These are phyloP conservation scores for Germaria angustata DNA, from an alignment of 2,888 invertebrate species.

Conservation along the genomic window DNA sequence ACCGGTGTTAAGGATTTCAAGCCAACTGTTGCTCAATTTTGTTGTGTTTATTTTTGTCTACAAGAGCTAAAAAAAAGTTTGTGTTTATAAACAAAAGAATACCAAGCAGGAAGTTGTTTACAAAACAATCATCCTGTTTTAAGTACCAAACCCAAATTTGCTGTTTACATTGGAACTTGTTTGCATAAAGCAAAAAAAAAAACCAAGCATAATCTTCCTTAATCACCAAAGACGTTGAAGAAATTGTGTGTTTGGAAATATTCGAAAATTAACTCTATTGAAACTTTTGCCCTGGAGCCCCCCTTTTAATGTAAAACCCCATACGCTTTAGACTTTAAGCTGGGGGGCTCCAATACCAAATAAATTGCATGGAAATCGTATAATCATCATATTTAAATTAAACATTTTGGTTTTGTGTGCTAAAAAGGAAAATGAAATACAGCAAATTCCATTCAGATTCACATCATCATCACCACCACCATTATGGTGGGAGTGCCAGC, in stretches of 20 bases:
- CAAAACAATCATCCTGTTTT: constrained; percentile 44
- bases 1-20: constrained; percentile 22
- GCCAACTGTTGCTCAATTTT: constrained; percentile 43
- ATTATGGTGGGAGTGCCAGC: constrained; percentile 63
- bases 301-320: constrained; percentile 30
- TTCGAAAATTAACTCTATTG: constrained; percentile 26
- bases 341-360: constrained; percentile 54
- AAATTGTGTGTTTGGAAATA: not conserved
- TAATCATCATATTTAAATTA: constrained; percentile 15
- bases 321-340: constrained; percentile 4
- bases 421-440: constrained; percentile 52
- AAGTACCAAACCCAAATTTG: constrained; percentile 16
- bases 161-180: too few relatives aligned
- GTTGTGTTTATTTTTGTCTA: constrained; percentile 12
- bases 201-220: not conserved
- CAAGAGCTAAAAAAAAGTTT: not conserved
- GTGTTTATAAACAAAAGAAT: constrained; percentile 54
- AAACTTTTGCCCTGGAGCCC: constrained; percentile 44
- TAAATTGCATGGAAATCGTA: not conserved
- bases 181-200: not conserved
- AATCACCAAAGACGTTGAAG: not conserved
- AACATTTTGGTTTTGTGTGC: constrained; percentile 19
- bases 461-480: constrained; percentile 69
- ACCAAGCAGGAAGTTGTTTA: constrained; percentile 54
- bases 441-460: constrained; percentile 68